These are phyloP conservation scores for Cranoglanis bouderius DNA, from an alignment of 2,113 vertebrate species.

Conservation along the genomic window DNA sequence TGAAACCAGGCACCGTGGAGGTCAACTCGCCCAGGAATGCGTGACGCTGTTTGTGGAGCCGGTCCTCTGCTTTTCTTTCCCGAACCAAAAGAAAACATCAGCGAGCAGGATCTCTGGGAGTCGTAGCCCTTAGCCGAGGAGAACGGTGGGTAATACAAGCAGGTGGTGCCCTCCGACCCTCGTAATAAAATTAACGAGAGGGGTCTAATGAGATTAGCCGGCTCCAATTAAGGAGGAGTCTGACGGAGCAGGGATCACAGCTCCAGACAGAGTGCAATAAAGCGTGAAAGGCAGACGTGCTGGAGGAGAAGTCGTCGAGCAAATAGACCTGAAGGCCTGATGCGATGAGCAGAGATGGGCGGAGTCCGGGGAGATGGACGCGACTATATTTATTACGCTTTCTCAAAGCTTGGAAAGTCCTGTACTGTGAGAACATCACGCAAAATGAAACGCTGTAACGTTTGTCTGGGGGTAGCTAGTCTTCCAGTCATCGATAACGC, in stretches of 20 bases:
- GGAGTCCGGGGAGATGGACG: background rate
- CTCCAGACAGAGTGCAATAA: background rate
- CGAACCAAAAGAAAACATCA: background rate
- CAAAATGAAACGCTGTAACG: no score
- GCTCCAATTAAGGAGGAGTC: conserved; percentile 57
- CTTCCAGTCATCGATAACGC: no score
- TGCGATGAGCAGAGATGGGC: background rate
- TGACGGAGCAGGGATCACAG: background rate
- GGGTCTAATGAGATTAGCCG: conserved; percentile 52
- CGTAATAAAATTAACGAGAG: conserved; percentile 56
- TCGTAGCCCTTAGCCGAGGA: background rate
- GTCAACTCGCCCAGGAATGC: background rate
- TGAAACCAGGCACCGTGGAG: conserved; percentile 26
- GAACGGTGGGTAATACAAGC: conserved; percentile 27
- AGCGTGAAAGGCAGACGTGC: background rate
- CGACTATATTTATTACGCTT: background rate
- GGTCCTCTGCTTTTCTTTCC: background rate
- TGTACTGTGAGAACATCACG: no score
- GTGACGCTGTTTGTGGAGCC: conserved; percentile 31
- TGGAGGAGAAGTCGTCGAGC: background rate
- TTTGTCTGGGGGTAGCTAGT: no score
- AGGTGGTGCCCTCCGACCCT: conserved; percentile 34
- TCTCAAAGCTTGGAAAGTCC: background rate
- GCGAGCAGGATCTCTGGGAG: background rate
- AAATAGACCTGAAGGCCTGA: background rate